Evolutionary conservation across 2,113 vertebrate species (phyloP).

Genomic region (Fregata magnificens): DNA sequence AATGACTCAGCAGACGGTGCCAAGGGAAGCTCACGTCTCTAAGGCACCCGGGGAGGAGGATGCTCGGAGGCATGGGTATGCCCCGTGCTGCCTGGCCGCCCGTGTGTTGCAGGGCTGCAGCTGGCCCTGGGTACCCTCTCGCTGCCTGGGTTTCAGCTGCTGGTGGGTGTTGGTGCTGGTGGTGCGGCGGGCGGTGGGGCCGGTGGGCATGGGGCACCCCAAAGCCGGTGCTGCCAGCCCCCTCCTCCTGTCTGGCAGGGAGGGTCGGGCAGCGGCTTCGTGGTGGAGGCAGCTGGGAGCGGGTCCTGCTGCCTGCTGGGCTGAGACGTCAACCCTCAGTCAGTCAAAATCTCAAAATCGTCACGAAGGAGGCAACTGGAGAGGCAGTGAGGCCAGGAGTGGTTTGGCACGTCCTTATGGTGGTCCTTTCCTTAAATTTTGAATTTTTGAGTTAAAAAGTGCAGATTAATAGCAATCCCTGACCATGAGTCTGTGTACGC

Average conservation of each 20-base stretch:
- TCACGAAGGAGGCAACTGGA: neutral
- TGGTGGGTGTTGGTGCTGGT: neutral
- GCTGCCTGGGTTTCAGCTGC: accelerated
- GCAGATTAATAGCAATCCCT: neutral
- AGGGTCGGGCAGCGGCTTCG: accelerated
- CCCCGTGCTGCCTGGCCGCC: neutral
- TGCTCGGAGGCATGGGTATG: neutral
- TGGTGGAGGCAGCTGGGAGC: neutral
- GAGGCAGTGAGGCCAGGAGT: neutral
- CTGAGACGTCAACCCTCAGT: neutral
- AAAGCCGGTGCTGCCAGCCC: neutral
- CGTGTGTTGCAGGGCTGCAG: neutral
- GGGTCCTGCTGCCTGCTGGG: neutral
- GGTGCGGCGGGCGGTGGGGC: accelerated
- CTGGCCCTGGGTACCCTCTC: neutral
- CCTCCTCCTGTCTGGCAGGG: neutral
- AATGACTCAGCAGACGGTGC: neutral
- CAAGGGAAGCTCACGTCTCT: accelerated
- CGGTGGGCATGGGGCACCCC: neutral
- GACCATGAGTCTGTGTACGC: accelerated
- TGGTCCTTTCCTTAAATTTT: neutral
- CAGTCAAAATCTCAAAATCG: accelerated
- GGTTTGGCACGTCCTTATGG: accelerated
- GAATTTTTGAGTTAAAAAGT: neutral
- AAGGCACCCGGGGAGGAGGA: neutral